Evolutionary conservation across 1,140 invertebrate species (phyloP).

Genomic region (Chelonus insularis): DNA sequence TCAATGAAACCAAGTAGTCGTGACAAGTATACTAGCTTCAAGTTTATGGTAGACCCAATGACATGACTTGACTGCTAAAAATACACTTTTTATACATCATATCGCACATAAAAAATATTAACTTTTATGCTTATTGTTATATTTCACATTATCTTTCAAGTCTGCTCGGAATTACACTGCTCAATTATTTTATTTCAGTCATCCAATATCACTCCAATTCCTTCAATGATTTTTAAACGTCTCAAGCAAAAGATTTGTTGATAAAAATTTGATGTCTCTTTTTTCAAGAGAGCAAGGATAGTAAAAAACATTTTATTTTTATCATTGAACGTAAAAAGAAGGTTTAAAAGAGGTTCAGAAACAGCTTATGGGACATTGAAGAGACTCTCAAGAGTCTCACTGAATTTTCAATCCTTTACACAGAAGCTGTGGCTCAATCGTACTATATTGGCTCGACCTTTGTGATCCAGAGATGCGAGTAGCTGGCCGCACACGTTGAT

Average conservation of each 20-base stretch:
- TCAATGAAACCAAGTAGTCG: neutral
- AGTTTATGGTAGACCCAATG: conserved; percentile 1
- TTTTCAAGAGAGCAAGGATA: too few relatives aligned
- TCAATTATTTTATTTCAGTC: too few relatives aligned
- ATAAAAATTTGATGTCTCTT: too few relatives aligned
- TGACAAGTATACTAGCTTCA: neutral
- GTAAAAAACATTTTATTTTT: too few relatives aligned
- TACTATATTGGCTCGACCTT: conserved; percentile 49
- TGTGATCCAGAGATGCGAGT: conserved; percentile 43
- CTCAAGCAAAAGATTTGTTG: too few relatives aligned
- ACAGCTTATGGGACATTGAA: conserved; percentile 12
- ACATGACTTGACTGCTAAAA: conserved; percentile 1
- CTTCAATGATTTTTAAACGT: too few relatives aligned
- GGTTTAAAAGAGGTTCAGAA: conserved; percentile 20
- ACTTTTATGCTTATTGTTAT: too few relatives aligned
- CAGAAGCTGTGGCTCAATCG: conserved; percentile 44
- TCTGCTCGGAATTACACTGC: too few relatives aligned
- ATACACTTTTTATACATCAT: neutral
- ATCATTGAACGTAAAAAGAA: too few relatives aligned
- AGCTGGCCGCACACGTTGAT: conserved; percentile 42
- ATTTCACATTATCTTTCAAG: too few relatives aligned
- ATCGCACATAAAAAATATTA: neutral
- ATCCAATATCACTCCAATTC: too few relatives aligned
- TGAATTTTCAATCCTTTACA: neutral
- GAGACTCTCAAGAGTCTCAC: neutral